Evolutionary conservation across 2,113 vertebrate genomes (phyloP).

Genomic region (Mionectes macconnelli): DNA sequence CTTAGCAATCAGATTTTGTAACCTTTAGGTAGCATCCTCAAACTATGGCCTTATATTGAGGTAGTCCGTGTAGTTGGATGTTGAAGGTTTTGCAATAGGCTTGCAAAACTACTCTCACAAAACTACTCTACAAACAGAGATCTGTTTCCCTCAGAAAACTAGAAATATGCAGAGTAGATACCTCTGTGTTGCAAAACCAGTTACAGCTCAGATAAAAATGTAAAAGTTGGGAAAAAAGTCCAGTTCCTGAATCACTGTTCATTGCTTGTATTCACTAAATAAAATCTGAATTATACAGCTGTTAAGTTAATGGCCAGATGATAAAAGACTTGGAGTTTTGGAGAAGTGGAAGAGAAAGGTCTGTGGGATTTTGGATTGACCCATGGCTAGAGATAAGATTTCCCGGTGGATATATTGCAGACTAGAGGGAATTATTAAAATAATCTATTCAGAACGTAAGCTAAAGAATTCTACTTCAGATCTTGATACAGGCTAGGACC

Average conservation of each 20-base stretch:
- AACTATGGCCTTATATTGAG: not conserved
- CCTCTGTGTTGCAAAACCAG: not conserved
- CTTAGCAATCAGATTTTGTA: not conserved
- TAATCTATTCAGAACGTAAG: not conserved
- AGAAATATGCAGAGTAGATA: not conserved
- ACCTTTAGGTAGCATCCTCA: not conserved
- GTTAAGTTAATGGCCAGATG: not conserved
- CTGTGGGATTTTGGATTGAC: not conserved
- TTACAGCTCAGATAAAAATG: not conserved
- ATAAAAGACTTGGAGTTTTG: not conserved
- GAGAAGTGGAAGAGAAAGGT: not conserved
- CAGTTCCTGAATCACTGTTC: not conserved
- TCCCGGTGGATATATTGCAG: not conserved
- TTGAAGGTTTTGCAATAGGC: not conserved
- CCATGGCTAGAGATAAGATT: not conserved
- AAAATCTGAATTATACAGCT: not conserved
- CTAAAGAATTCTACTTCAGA: not conserved
- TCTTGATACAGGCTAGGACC: not conserved
- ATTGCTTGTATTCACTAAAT: not conserved
- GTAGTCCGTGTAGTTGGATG: not conserved
- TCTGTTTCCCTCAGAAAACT: not conserved
- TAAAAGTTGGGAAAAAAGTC: accelerated
- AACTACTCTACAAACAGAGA: no score
- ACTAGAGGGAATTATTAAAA: not conserved
- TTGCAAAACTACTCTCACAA: not conserved